Conservation (phyloP, 2,113 vertebrate species). For the Hippocampus zosterae region DNA sequence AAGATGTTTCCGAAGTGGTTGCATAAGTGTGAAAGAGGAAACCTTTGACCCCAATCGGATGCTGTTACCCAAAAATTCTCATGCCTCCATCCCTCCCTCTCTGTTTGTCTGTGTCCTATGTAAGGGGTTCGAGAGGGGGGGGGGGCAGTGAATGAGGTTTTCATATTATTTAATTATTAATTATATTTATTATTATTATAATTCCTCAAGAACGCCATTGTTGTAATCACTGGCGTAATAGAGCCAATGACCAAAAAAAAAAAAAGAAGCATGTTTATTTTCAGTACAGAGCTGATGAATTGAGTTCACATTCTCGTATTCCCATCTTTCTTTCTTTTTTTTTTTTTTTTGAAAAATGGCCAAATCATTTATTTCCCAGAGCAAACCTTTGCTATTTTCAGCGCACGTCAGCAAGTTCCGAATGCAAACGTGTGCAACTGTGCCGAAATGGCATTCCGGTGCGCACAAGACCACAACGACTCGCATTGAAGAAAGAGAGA, state of each 20-base stretch:
- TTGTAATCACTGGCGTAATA: not conserved
- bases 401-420: slow-evolving; percentile 38
- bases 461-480: slow-evolving; percentile 17
- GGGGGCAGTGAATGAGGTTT: not conserved
- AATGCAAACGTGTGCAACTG: slow-evolving; percentile 40
- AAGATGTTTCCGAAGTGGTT: slow-evolving; percentile 43
- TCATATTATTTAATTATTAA: not conserved
- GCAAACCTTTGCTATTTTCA: slow-evolving; percentile 26
- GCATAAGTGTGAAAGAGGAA: slow-evolving; percentile 59
- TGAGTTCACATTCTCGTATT: slow-evolving; percentile 6
- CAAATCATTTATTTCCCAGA: slow-evolving; percentile 35
- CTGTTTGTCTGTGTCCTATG: not conserved
- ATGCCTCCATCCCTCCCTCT: slow-evolving; percentile 21
- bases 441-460: slow-evolving; percentile 50
- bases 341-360: slow-evolving; percentile 5
- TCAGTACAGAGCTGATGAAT: slow-evolving; percentile 22
- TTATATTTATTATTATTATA: too few species aligned
- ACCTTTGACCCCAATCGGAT: slow-evolving; percentile 49
- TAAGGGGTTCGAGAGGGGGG: not conserved
- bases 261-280: slow-evolving; percentile 30
- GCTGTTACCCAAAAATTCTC: slow-evolving; percentile 29
- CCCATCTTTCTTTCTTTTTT: not conserved
- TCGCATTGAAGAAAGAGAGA: slow-evolving; percentile 20
- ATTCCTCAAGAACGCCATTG: not conserved
- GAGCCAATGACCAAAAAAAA: slow-evolving; percentile 7